These are phyloP conservation scores for Dreissena rostriformis DNA, from an alignment of 1,140 invertebrate species.

Conservation along the genomic window DNA sequence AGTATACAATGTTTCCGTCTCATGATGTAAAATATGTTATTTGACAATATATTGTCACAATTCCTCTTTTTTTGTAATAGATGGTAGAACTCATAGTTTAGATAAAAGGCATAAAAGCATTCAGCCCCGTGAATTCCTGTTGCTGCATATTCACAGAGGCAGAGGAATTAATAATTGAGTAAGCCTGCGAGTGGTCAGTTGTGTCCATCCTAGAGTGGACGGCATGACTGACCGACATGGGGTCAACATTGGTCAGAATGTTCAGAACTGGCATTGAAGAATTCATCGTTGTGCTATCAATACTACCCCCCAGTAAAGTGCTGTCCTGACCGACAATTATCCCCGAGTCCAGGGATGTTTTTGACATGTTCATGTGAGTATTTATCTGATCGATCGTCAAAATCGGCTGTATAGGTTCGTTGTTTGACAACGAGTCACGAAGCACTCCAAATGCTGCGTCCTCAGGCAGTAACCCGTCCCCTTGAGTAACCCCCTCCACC, in stretches of 20 bases:
- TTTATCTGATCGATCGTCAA: slow-evolving; percentile 47
- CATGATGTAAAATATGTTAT: no score
- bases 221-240: neutral
- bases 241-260: slow-evolving; percentile 24
- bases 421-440: slow-evolving; percentile 35
- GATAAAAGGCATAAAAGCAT: slow-evolving; percentile 69
- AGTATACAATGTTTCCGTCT: no score
- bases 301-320: neutral
- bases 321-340: neutral
- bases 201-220: slow-evolving; percentile 31
- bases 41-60: no score
- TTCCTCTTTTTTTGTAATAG: no score
- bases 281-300: slow-evolving; percentile 12
- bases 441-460: slow-evolving; percentile 40
- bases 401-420: slow-evolving; percentile 44
- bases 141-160: slow-evolving; percentile 30
- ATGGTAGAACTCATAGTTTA: no score
- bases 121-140: slow-evolving; percentile 63
- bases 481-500: neutral
- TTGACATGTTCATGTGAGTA: slow-evolving; percentile 2
- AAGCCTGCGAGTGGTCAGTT: slow-evolving; percentile 39
- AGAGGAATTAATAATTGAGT: slow-evolving; percentile 39
- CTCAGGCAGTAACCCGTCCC: slow-evolving; percentile 34
- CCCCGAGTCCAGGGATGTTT: slow-evolving; percentile 3
- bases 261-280: slow-evolving; percentile 23